These are phyloP conservation scores for Pseudorhombus dupliciocellatus DNA, from an alignment of 2,113 vertebrate species.

Conservation along the genomic window DNA sequence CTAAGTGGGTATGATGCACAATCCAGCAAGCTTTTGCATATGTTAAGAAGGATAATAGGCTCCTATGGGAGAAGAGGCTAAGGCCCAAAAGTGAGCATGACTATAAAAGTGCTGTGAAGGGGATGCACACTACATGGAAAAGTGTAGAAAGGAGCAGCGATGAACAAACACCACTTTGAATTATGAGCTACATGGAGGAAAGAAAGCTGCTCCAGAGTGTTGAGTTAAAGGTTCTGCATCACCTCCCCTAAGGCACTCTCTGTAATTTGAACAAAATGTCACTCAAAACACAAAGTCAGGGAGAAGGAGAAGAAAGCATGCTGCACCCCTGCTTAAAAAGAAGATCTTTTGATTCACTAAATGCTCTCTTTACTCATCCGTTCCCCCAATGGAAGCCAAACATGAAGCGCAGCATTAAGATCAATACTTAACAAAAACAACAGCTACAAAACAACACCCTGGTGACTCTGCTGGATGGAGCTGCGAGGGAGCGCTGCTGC, in stretches of 20 bases:
- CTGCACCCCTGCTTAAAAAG: slow-evolving; percentile 42
- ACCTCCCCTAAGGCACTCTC: slow-evolving; percentile 65
- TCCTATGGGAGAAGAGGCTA: slow-evolving; percentile 77
- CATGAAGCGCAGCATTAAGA: slow-evolving; percentile 70
- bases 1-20: slow-evolving; percentile 78
- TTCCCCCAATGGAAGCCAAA: slow-evolving; percentile 63
- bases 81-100: slow-evolving; percentile 73
- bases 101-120: slow-evolving; percentile 64
- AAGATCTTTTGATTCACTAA: slow-evolving; percentile 73
- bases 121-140: slow-evolving; percentile 55
- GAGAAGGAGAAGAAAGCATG: slow-evolving; percentile 44
- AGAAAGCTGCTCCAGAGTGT: slow-evolving; percentile 57
- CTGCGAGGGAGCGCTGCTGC: slow-evolving; percentile 44
- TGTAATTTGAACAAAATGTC: slow-evolving; percentile 72
- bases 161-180: slow-evolving; percentile 72
- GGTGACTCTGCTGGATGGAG: slow-evolving; percentile 63
- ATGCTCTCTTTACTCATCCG: slow-evolving; percentile 65
- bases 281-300: slow-evolving; percentile 58
- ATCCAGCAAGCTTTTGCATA: slow-evolving; percentile 79
- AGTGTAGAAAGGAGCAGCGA: slow-evolving; percentile 42
- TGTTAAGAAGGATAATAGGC: slow-evolving; percentile 80
- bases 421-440: slow-evolving; percentile 78
- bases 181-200: slow-evolving; percentile 55
- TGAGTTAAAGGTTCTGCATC: slow-evolving; percentile 64
- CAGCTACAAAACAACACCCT: slow-evolving; percentile 70